Conservation (phyloP, 1,140 invertebrate species). For the Antheraea pernyi region DNA sequence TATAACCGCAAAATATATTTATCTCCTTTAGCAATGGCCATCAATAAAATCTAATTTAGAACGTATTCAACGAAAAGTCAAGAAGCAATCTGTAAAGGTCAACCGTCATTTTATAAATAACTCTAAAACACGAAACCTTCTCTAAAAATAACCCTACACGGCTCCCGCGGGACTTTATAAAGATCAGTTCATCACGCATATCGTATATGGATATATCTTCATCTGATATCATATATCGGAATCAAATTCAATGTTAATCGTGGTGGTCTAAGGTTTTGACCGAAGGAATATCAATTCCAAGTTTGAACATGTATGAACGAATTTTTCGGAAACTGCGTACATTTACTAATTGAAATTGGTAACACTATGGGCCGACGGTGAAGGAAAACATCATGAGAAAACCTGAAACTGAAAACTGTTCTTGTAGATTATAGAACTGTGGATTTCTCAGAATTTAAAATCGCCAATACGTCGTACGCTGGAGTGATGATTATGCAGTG, state of each 20-base stretch:
- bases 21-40: neutral
- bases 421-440: no score
- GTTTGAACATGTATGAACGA: no score
- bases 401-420: no score
- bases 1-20: neutral
- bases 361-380: no score
- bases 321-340: no score
- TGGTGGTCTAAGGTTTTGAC: no score
- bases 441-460: no score
- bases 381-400: no score
- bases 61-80: neutral
- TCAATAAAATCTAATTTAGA: neutral
- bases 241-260: neutral
- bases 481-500: no score
- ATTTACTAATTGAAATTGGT: no score
- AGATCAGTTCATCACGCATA: neutral
- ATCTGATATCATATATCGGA: neutral
- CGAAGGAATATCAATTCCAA: no score
- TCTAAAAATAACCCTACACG: neutral
- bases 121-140: neutral
- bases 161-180: neutral
- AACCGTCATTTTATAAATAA: neutral
- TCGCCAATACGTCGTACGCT: no score
- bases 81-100: neutral
- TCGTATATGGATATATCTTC: neutral